A percentile compares a stretch with the other conserved stretches of the same genome.
Conservation (phyloP, 2,888 invertebrate species). For the Coelinius sp. region DNA sequence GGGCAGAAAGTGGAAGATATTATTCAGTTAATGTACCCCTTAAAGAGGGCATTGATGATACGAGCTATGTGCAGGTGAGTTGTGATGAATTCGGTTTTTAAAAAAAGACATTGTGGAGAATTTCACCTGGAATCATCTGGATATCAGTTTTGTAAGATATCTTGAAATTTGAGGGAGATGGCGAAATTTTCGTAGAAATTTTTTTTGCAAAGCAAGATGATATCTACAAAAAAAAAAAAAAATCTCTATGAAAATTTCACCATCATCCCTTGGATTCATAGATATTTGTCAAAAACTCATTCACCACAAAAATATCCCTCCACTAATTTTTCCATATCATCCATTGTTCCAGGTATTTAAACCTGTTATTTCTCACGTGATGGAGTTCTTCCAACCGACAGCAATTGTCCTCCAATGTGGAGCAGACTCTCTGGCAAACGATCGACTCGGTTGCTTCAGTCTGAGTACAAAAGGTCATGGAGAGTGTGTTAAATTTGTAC, state of each 20-base stretch:
- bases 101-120: not conserved
- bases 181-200: too few relatives aligned
- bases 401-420: conserved; percentile 98
- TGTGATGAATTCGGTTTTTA: not conserved
- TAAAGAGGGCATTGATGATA: conserved; percentile 97
- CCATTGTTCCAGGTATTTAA: conserved; percentile 83
- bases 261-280: too few relatives aligned
- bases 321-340: not conserved
- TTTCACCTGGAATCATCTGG: too few relatives aligned
- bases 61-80: conserved; percentile 85
- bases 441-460: conserved; percentile 96
- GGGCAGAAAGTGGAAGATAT: conserved; percentile 94
- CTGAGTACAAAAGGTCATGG: conserved; percentile 96
- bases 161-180: too few relatives aligned
- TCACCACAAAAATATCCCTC: too few relatives aligned
- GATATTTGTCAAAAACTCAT: too few relatives aligned
- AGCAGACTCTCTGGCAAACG: conserved; percentile 96
- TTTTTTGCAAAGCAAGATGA: too few relatives aligned
- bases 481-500: conserved; percentile 97
- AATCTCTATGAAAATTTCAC: too few relatives aligned
- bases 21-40: conserved; percentile 99
- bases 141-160: too few relatives aligned
- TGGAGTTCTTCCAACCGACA: conserved; percentile 96
- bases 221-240: too few relatives aligned
- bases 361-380: conserved; percentile 92